Base-by-base conservation (phyloP, 92 coral and sea anemone genomes). In the Isaurus tuberculatus region DNA sequence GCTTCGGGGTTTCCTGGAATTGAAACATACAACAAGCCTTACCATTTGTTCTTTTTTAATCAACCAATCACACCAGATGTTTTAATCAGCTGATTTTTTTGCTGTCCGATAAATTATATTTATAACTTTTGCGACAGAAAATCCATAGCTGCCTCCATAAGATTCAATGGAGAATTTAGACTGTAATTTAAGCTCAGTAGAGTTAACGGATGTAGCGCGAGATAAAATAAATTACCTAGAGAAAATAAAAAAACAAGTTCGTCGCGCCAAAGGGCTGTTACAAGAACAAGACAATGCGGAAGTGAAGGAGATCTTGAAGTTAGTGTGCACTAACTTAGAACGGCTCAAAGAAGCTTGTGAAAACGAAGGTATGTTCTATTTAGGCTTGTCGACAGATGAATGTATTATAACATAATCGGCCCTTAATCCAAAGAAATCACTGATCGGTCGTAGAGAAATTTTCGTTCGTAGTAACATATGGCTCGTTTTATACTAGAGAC, bases 301-400 rank as follows among this genome's bases (percentile, higher is more conserved):
- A 33, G 71, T 77, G 2, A 15, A 49, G 20, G 8, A 13, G 2
- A 70, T 71, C 36, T 70, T 88, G 60, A 10, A 60, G 30, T 83
- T 71, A 55, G 81, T 72, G 25, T 48, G 73, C 75, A 46, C 32
- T 23, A 78, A 84, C 40, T 40, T 88, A 22, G 86, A 55, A 42
- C 33, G 33, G 53, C 70, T 88, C 42, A 88, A 83, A 69, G 82
- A 57, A 10, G 73, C 88, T 26, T 84, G 79, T 63, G 71, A 48
- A 16, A 70, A 86, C 60, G 89, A 79, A 86, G 89, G 89, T 86
- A 36, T 40, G n/a, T n/a, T n/a, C n/a, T n/a, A n/a, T n/a, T n/a
- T n/a, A n/a, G n/a, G n/a, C n/a, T n/a, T n/a, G n/a, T n/a, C n/a
- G n/a, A n/a, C n/a, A n/a, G n/a, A n/a, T n/a, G n/a, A n/a, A n/a